A percentile compares a stretch with the other conserved stretches of the same genome.
Conservation (phyloP, 2,888 invertebrate species). For the Teinopalpus imperialis region DNA sequence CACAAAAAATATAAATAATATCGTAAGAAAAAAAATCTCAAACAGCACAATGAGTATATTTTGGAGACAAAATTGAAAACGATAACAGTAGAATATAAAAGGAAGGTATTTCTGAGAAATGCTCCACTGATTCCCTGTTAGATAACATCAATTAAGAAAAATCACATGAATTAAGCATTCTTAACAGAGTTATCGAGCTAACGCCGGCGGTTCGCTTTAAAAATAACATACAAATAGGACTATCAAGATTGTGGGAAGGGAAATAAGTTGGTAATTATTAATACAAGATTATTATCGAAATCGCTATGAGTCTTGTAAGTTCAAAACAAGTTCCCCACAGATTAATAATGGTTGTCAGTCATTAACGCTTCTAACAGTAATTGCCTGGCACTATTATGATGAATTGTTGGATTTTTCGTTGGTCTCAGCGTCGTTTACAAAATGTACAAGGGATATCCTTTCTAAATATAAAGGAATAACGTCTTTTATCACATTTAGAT, state of each 20-base stretch:
- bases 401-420: constrained; percentile 73
- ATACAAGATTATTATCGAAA: constrained; percentile 79
- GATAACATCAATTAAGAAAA: constrained; percentile 65
- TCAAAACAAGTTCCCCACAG: constrained; percentile 71
- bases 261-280: constrained; percentile 77
- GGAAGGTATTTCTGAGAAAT: constrained; percentile 40
- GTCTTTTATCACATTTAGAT: constrained; percentile 6
- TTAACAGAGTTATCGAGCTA: constrained; percentile 68
- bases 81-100: constrained; percentile 25
- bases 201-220: constrained; percentile 59
- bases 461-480: constrained; percentile 47
- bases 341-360: constrained; percentile 74
- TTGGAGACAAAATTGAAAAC: no score
- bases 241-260: constrained; percentile 75
- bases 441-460: constrained; percentile 63
- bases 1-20: no score
- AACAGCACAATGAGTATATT: no score
- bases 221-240: constrained; percentile 73
- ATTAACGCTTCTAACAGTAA: constrained; percentile 79
- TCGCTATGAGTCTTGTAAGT: constrained; percentile 68
- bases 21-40: no score
- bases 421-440: constrained; percentile 58
- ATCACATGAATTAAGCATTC: constrained; percentile 67
- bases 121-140: constrained; percentile 42
- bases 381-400: constrained; percentile 77